Conservation (phyloP, 2,113 vertebrate genomes). For the Hypocryptadius cinnamomeus region DNA sequence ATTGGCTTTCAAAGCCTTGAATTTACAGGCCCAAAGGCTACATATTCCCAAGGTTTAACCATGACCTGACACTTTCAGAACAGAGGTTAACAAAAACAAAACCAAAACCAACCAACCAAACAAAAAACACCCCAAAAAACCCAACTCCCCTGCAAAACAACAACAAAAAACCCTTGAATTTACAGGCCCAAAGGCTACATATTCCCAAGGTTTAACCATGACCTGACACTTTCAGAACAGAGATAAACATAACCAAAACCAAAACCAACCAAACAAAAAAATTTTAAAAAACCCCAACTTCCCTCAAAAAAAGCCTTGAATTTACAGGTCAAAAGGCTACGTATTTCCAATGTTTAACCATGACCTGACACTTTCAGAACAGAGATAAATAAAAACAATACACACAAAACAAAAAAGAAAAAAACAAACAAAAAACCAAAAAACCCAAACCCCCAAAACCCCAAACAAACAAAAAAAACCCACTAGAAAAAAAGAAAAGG, state of each 20-base stretch:
- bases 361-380: background rate
- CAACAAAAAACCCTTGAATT: background rate
- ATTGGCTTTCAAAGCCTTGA: background rate
- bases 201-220: background rate
- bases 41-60: background rate
- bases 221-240: background rate
- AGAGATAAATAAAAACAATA: background rate
- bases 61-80: background rate
- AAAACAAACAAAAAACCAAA: background rate
- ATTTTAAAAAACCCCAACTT: too few relatives aligned
- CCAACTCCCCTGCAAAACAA: background rate
- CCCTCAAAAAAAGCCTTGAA: background rate
- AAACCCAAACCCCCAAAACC: background rate
- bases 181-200: background rate
- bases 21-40: background rate
- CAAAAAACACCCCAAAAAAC: background rate
- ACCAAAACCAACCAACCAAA: background rate
- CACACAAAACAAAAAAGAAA: background rate
- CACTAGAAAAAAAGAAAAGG: background rate
- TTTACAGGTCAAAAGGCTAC: background rate
- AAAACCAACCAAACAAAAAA: background rate
- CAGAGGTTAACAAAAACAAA: background rate
- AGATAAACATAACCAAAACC: background rate
- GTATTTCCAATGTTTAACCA: background rate
- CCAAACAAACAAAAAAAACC: background rate